These are phyloP conservation scores for Amiota mariae DNA, from an alignment of 2,888 invertebrate species.

Conservation along the genomic window DNA sequence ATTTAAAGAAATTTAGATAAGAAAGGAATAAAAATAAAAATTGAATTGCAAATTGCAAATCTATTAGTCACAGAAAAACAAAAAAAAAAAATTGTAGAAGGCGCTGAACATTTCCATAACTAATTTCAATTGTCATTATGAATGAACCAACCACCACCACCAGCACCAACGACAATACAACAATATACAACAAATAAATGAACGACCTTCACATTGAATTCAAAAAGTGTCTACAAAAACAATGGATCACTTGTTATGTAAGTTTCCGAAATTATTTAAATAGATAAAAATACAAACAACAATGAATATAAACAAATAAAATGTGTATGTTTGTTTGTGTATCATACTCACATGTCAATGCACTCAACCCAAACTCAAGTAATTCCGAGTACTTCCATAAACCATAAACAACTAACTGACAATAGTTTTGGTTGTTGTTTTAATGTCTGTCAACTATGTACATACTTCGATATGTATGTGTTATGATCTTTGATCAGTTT, in stretches of 20 bases:
- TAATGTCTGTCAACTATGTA: conserved; percentile 7
- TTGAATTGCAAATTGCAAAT: no score
- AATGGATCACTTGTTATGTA: conserved; percentile 1
- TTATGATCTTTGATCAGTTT: conserved; percentile 13
- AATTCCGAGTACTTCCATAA: background rate
- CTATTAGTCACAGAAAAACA: no score
- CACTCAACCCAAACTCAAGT: conserved; percentile 31
- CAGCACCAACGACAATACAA: background rate
- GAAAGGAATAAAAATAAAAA: no score
- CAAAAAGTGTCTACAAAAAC: conserved; percentile 12
- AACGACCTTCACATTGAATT: conserved; percentile 57
- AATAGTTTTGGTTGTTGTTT: background rate
- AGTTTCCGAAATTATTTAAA: background rate
- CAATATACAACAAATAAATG: conserved; percentile 31
- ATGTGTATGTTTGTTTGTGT: conserved; percentile 7
- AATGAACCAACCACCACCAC: no score
- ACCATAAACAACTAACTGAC: no score
- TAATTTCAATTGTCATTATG: no score
- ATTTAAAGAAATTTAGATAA: no score
- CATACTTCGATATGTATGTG: background rate
- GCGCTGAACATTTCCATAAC: no score
- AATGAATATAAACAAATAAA: conserved; percentile 1
- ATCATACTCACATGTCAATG: conserved; percentile 38
- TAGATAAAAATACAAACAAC: background rate
- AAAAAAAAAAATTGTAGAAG: no score